phyloP scores from a whole-genome alignment of 2,888 invertebrate genomes.

The Heliconius ismenius region DNA sequence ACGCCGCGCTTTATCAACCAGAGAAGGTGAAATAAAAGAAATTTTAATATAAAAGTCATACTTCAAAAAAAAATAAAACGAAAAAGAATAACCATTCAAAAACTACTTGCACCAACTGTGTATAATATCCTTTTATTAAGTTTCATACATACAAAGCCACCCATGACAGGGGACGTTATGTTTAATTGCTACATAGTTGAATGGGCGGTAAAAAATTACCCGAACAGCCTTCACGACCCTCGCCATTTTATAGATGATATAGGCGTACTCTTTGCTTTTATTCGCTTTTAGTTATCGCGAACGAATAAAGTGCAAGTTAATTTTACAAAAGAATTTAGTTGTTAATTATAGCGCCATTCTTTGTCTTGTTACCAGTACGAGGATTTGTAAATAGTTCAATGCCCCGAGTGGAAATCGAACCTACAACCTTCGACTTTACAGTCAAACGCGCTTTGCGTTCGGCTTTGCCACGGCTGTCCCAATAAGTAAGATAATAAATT shows the following conservation, averaged over 20 bases:
- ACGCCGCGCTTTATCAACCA: background rate
- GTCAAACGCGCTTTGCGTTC: too few relatives aligned
- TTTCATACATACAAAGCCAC: slow-evolving; percentile 47
- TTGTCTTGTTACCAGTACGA: background rate
- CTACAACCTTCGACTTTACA: too few relatives aligned
- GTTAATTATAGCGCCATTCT: background rate
- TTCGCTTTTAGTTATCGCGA: background rate
- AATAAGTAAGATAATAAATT: background rate
- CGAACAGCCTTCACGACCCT: slow-evolving; percentile 31
- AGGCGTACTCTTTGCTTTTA: slow-evolving; percentile 24
- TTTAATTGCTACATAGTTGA: slow-evolving; percentile 56
- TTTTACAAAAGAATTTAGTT: background rate
- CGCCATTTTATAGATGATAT: slow-evolving; percentile 32
- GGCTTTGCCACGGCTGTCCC: too few relatives aligned
- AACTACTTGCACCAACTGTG: slow-evolving; percentile 29
- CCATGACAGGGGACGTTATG: slow-evolving; percentile 53
- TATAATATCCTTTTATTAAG: slow-evolving; percentile 39
- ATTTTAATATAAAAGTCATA: background rate
- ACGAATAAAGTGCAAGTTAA: background rate
- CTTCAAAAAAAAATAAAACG: background rate
- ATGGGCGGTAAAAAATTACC: slow-evolving; percentile 42
- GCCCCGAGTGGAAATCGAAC: too few relatives aligned
- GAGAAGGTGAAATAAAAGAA: background rate
- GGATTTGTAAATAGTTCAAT: too few relatives aligned
- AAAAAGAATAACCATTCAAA: slow-evolving; percentile 28